Conservation (phyloP, 2,797 vertebrate species). For the Bovichtus variegatus region DNA sequence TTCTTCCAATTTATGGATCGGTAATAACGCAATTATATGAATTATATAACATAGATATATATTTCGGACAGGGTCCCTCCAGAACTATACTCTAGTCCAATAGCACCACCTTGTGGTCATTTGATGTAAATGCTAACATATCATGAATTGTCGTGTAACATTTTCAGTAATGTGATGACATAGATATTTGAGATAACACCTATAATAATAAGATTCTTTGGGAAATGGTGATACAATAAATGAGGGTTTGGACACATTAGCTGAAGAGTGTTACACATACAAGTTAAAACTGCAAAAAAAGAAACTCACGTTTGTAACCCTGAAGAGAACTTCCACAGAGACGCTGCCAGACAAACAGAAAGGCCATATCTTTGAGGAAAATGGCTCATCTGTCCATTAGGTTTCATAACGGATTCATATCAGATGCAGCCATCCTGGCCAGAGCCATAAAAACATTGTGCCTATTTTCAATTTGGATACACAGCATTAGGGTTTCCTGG, state of each 20-base stretch:
- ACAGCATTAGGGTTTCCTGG: not conserved
- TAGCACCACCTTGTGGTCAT: slow-evolving; percentile 26
- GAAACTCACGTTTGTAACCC: not conserved
- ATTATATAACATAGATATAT: not conserved
- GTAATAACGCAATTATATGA: not conserved
- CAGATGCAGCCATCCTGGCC: slow-evolving; percentile 7
- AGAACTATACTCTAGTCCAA: not conserved
- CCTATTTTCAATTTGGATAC: not conserved
- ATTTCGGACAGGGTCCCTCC: not conserved
- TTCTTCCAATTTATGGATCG: not conserved
- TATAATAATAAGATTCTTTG: not conserved
- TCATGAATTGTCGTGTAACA: too few species aligned
- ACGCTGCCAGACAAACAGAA: not conserved
- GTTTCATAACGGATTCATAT: slow-evolving; percentile 20
- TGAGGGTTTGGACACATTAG: not conserved
- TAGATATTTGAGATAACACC: not conserved
- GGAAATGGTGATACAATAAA: not conserved
- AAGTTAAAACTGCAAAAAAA: not conserved
- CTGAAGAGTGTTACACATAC: not conserved
- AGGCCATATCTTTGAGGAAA: not conserved
- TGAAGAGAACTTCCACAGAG: not conserved
- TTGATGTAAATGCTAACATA: not conserved
- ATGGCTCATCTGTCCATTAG: not conserved
- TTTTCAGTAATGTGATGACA: not conserved
- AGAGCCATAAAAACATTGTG: not conserved